phyloP scores from a whole-genome alignment of 2,888 invertebrate genomes.

The Agrilus cyanescens region DNA sequence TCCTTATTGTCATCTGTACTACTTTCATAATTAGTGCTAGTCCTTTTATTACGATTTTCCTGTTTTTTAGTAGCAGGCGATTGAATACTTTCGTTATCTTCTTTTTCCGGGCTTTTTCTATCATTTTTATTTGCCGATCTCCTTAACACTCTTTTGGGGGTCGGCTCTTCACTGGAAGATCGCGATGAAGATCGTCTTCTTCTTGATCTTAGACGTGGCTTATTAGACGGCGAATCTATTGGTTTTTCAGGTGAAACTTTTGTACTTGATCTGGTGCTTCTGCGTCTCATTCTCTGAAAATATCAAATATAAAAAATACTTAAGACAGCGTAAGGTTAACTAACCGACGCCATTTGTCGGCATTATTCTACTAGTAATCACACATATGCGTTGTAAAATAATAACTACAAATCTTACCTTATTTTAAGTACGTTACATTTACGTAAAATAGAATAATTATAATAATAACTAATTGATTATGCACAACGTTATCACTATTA shows the following conservation, averaged over 20 bases:
- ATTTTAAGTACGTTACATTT: too few relatives aligned
- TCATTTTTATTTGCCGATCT: background rate
- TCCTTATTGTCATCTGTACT: slow-evolving; percentile 40
- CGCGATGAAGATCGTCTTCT: slow-evolving; percentile 36
- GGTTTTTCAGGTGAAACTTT: slow-evolving; percentile 56
- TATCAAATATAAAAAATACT: slow-evolving; percentile 5
- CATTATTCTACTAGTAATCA: background rate
- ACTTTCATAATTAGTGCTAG: slow-evolving; percentile 42
- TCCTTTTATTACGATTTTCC: slow-evolving; percentile 40
- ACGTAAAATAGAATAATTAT: too few relatives aligned
- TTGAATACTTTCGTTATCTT: slow-evolving; percentile 9
- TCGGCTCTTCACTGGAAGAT: slow-evolving; percentile 22
- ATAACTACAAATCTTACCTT: background rate
- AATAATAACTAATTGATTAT: too few relatives aligned
- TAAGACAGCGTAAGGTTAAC: background rate
- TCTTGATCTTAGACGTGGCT: slow-evolving; percentile 36
- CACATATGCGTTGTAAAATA: background rate
- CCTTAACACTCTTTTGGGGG: slow-evolving; percentile 12
- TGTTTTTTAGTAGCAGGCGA: slow-evolving; percentile 30
- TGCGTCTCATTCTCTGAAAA: slow-evolving; percentile 52
- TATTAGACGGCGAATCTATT: slow-evolving; percentile 25
- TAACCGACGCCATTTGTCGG: background rate
- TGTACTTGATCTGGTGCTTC: slow-evolving; percentile 56
- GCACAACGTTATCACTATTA: too few relatives aligned
- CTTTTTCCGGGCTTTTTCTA: background rate